phyloP scores from a whole-genome alignment of 37 sponge, comb jelly and placozoan species.

The Geodia barretti region DNA sequence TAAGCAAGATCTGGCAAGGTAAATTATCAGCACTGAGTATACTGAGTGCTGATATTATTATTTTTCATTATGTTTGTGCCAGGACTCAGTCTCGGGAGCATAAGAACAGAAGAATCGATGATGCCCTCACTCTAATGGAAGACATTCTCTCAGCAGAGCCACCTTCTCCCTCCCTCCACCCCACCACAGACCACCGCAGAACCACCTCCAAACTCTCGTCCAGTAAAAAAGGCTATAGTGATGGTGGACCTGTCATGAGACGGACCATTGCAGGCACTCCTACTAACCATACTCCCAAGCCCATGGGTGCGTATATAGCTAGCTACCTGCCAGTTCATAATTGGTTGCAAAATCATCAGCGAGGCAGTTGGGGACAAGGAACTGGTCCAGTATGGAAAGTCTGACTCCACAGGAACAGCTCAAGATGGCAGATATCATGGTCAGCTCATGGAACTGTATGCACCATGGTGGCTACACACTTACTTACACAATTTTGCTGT shows the following conservation, averaged over 20 bases:
- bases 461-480: too few species aligned
- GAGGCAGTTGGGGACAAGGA: too few species aligned
- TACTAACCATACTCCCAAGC: neutral
- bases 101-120: conserved; percentile 29
- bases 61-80: neutral
- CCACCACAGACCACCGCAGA: neutral
- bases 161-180: neutral
- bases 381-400: conserved; percentile 33
- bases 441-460: too few species aligned
- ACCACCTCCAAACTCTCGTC: too few species aligned
- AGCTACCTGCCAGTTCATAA: too few species aligned
- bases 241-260: neutral
- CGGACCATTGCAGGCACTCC: neutral
- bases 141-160: conserved; percentile 53
- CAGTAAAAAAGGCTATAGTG: too few species aligned
- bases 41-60: neutral
- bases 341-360: too few species aligned
- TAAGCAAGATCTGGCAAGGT: neutral
- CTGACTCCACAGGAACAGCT: conserved; percentile 25
- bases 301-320: too few species aligned
- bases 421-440: conserved; percentile 31
- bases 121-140: conserved; percentile 62
- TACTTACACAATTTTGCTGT: too few species aligned
- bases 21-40: neutral
- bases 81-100: conserved; percentile 40